Percentiles rank a stretch among this genome's conserved stretches.
These are phyloP conservation scores for Eulithis prunata DNA, from an alignment of 2,888 invertebrate genomes.

Conservation along the genomic window DNA sequence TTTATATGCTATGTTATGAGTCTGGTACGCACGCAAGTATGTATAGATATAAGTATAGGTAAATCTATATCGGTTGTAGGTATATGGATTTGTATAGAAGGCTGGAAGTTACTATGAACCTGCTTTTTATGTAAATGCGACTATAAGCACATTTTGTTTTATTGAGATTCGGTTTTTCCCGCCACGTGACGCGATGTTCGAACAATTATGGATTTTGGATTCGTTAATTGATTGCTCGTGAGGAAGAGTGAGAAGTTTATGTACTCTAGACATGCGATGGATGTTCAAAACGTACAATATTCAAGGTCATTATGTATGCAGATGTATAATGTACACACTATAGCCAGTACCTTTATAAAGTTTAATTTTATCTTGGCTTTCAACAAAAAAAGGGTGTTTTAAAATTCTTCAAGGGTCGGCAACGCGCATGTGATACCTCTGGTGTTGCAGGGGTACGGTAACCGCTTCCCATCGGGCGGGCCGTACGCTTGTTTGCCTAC, in stretches of 20 bases:
- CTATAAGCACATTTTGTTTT: constrained; percentile 52
- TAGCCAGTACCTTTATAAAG: not conserved
- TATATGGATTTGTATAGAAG: too few species aligned
- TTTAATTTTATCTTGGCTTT: too few species aligned
- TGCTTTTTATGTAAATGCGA: constrained; percentile 11
- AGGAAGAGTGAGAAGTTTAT: constrained; percentile 18
- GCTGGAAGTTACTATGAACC: not conserved
- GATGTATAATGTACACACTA: not conserved
- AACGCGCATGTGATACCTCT: too few species aligned
- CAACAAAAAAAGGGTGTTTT: too few species aligned
- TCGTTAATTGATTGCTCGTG: constrained; percentile 27
- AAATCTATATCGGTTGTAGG: too few species aligned
- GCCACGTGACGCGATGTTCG: constrained; percentile 35
- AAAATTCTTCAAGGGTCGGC: too few species aligned
- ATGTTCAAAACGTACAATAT: constrained; percentile 8
- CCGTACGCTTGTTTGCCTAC: too few species aligned
- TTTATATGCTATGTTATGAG: too few species aligned
- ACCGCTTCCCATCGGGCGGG: too few species aligned
- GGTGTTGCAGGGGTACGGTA: too few species aligned
- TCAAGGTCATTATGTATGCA: constrained; percentile 15
- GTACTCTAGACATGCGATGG: constrained; percentile 26
- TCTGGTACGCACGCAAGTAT: too few species aligned
- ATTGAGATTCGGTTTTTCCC: constrained; percentile 47
- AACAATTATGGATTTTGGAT: constrained; percentile 29
- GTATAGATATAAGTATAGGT: too few species aligned